Evolutionary conservation across 2,888 invertebrate genomes (phyloP), one percentile per base, ranked within the genome.

Genomic region (Cordilura impudica): DNA sequence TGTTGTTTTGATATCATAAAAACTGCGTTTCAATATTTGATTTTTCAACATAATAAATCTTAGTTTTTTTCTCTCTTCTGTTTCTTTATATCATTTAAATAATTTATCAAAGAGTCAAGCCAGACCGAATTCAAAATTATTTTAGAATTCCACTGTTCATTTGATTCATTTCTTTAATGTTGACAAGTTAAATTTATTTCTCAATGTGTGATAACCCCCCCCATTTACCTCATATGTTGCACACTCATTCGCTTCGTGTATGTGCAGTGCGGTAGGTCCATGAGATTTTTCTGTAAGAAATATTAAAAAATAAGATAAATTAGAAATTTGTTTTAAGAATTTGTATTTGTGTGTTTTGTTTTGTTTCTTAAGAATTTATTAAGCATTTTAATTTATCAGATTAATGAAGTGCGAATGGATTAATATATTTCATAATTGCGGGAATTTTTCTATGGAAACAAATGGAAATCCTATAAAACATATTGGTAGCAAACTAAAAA

Each of bases 91-190:
- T 39, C 3, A n/a, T 39, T 39, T 8, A n/a, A 39, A n/a, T n/a
- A n/a, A 39, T 39, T 39, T 39, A 39, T 39, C 35, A 39, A 39
- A 39, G 35, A 12, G 4, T 0, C n/a, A 39, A 39, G 26, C 35
- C 12, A 39, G 35, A n/a, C 4, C 1, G 12, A 39, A n/a, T 12
- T 39, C 12, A 39, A 39, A n/a, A 39, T n/a, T n/a, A 39, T 39
- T 35, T 39, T 1, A 39, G 35, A n/a, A 39, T n/a, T 39, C n/a
- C 35, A 39, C n/a, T n/a, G n/a, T 39, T n/a, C 5, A 54, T 63
- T 51, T 75, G 67, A 75, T 69, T 61, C 67, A 75, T 75, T 61
- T 61, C 67, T 47, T 47, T 26, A 54, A n/a, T 61, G 74, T 61
- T 63, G 69, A 69, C 74, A 75, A 61, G 51, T 66, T 39, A n/a